These are phyloP conservation scores for Scaptomyza parva DNA, from an alignment of 2,888 invertebrate species.

Conservation along the genomic window DNA sequence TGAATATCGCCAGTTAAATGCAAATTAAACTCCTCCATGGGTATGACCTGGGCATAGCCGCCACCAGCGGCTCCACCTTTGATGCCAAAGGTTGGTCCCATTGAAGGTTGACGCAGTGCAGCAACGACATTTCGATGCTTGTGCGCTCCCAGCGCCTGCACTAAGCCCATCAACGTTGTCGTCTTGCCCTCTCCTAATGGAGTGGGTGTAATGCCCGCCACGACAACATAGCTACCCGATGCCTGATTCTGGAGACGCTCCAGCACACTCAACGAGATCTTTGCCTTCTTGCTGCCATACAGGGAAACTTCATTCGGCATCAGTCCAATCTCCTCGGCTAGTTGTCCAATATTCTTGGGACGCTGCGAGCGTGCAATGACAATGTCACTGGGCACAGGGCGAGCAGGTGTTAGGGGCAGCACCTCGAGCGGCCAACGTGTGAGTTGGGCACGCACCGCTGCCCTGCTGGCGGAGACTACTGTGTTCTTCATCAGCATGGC, in stretches of 20 bases:
- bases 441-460: constrained; percentile 86
- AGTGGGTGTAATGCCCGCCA: constrained; percentile 98
- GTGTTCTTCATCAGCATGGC: constrained; percentile 99
- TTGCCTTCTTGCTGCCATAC: constrained; percentile 98
- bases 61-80: constrained; percentile 98
- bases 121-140: constrained; percentile 94
- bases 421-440: constrained; percentile 90
- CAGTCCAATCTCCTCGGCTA: constrained; percentile 95
- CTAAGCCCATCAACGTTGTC: constrained; percentile 96
- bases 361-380: constrained; percentile 94
- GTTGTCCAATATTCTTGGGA: constrained; percentile 91
- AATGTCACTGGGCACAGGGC: constrained; percentile 96
- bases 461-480: constrained; percentile 91
- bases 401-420: constrained; percentile 88
- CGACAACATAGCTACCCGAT: constrained; percentile 96
- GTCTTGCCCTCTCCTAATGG: constrained; percentile 99
- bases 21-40: constrained; percentile 99
- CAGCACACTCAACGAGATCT: constrained; percentile 92
- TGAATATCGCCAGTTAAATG: constrained; percentile 99
- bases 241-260: constrained; percentile 89
- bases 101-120: constrained; percentile 98
- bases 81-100: constrained; percentile 99
- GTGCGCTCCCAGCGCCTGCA: constrained; percentile 95
- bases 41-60: constrained; percentile 97
- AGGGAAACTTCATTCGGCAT: constrained; percentile 92